A percentile compares a stretch with the other conserved stretches of the same genome.
phyloP scores from a whole-genome alignment of 2,113 vertebrate species.

The Gobio gobio region DNA sequence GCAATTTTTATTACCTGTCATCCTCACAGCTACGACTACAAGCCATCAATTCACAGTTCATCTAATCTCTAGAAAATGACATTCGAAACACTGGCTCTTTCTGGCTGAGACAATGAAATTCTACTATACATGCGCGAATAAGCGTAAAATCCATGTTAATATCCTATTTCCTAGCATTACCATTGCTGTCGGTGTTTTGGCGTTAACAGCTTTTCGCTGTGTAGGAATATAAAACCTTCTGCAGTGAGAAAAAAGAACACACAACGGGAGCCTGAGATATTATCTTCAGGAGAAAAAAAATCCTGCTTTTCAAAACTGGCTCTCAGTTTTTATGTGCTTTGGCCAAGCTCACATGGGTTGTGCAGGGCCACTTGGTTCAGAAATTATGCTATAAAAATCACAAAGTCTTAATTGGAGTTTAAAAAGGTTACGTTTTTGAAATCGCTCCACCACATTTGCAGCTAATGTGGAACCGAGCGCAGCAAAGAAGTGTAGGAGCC shows the following conservation, averaged over 20 bases:
- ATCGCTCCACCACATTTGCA: slow-evolving; percentile 46
- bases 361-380: slow-evolving; percentile 27
- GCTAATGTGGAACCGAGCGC: slow-evolving; percentile 35
- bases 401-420: slow-evolving; percentile 45
- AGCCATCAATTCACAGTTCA: slow-evolving; percentile 59
- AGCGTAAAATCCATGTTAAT: slow-evolving; percentile 42
- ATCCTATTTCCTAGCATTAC: neutral
- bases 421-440: slow-evolving; percentile 54
- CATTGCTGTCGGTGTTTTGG: neutral
- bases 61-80: slow-evolving; percentile 50
- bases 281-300: neutral
- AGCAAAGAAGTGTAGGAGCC: slow-evolving; percentile 47
- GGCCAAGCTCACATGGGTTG: slow-evolving; percentile 23
- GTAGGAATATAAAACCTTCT: neutral
- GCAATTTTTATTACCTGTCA: slow-evolving; percentile 41
- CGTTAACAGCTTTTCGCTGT: neutral
- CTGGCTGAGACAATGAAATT: slow-evolving; percentile 54
- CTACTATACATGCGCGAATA: slow-evolving; percentile 49
- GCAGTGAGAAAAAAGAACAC: neutral
- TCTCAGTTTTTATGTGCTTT: slow-evolving; percentile 12
- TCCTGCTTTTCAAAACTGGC: neutral
- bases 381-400: slow-evolving; percentile 48
- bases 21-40: slow-evolving; percentile 12
- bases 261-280: slow-evolving; percentile 3
- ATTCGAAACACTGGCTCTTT: slow-evolving; percentile 57